A percentile compares a stretch with the other conserved stretches of the same genome.
phyloP scores from a whole-genome alignment of 2,888 invertebrate genomes.

The Apantesis nais region DNA sequence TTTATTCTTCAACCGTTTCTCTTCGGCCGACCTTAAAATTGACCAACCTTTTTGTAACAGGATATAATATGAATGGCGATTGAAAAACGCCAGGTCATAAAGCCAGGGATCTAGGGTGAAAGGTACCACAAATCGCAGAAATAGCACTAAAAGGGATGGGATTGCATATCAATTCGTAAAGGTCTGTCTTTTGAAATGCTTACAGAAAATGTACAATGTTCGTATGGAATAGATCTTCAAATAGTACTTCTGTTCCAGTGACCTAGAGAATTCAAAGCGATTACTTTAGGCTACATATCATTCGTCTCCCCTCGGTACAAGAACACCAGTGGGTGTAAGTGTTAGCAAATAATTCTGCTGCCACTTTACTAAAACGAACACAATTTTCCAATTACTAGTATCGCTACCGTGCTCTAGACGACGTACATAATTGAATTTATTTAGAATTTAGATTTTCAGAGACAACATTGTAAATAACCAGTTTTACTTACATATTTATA shows the following conservation, averaged over 20 bases:
- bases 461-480: background rate
- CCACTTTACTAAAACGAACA: conserved; percentile 57
- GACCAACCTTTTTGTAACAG: no score
- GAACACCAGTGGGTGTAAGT: conserved; percentile 40
- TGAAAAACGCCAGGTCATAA: no score
- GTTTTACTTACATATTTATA: background rate
- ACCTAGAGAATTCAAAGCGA: conserved; percentile 27
- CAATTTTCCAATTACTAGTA: conserved; percentile 68
- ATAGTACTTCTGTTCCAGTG: conserved; percentile 7
- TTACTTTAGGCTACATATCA: conserved; percentile 17
- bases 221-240: background rate
- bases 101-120: no score
- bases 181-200: no score
- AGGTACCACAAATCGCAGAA: no score
- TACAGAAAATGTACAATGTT: background rate
- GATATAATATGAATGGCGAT: no score
- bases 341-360: conserved; percentile 42
- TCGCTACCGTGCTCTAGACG: background rate
- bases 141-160: no score
- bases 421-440: conserved; percentile 17
- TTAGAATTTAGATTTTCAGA: background rate
- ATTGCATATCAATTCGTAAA: no score
- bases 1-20: no score
- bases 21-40: no score
- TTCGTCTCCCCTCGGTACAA: conserved; percentile 17